Evolutionary conservation across 2,113 vertebrate species (phyloP), one percentile per base, ranked within the genome.

Genomic region (Epinephelus moara): DNA sequence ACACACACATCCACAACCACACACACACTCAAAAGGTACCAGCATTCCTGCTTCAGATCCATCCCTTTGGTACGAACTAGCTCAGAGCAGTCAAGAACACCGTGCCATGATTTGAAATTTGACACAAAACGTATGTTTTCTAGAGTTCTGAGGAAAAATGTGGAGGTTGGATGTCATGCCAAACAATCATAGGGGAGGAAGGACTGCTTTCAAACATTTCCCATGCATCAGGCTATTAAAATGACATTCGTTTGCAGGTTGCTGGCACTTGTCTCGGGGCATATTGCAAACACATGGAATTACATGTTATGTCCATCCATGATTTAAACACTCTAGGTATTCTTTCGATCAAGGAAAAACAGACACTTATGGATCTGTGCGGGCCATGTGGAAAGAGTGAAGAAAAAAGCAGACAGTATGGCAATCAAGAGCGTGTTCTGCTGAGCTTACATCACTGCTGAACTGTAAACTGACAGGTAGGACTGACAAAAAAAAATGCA

Each of bases 241-340:
- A 93, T 92, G 84, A 91, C 94, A 95, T 95, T 94, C 84, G 63
- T 91, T 86, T 87, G 91, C 92, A 93, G 89, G 91, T 94, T 92
- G 89, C 91, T 93, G 93, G 92, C 94, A 93, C 93, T 94, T 93
- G 87, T 92, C 85, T 92, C 40, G 0, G 81, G 72, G 91, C 91
- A 94, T 94, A 94, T 95, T 95, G 93, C 89, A 88, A 94, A 92
- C 94, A 94, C 92, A 93, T 94, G 93, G 90, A 93, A 93, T 88
- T 93, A 89, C 83, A 94, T 88, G 89, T 91, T 91, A 88, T 82
- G 88, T 91, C 90, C 81, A 90, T 89, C 84, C 73, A 60, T 88
- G 88, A 89, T 92, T 92, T 95, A 93, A 93, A 94, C 91, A 94
- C 78, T 79, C 71, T 74, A 92, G 89, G 90, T 94, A 93, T 93